Evolutionary conservation across 2,888 invertebrate species (phyloP).

Genomic region (Cephus spinipes): DNA sequence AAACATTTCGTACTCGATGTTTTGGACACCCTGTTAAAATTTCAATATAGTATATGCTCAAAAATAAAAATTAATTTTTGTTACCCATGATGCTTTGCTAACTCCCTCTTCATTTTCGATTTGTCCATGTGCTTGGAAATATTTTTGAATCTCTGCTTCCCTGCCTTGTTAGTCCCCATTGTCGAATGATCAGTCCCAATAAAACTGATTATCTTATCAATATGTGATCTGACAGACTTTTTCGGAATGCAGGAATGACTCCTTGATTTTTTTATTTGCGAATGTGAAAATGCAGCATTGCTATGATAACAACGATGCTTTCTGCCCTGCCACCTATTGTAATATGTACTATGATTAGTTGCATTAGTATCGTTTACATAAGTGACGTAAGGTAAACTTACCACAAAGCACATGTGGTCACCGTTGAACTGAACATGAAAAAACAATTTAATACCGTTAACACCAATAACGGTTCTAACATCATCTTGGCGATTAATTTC

Average conservation of each 20-base stretch:
- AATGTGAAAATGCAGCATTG: slow-evolving; percentile 3
- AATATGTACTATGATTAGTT: neutral
- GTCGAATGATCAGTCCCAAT: neutral
- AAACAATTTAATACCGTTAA: slow-evolving; percentile 50
- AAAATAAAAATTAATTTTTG: neutral
- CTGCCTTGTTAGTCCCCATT: slow-evolving; percentile 7
- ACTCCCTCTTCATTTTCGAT: slow-evolving; percentile 15
- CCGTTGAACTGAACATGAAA: slow-evolving; percentile 51
- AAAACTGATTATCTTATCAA: neutral
- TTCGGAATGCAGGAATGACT: slow-evolving; percentile 15
- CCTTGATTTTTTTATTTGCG: slow-evolving; percentile 23
- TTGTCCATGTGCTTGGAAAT: slow-evolving; percentile 7
- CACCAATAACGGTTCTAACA: slow-evolving; percentile 47
- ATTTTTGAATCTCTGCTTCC: slow-evolving; percentile 18
- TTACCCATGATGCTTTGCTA: slow-evolving; percentile 14
- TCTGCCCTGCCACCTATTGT: slow-evolving; percentile 46
- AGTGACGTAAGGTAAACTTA: slow-evolving; percentile 23
- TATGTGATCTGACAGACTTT: neutral
- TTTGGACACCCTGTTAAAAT: neutral
- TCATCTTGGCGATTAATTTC: slow-evolving; percentile 21
- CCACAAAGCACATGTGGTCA: slow-evolving; percentile 52
- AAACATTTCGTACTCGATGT: neutral
- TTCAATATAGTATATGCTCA: neutral
- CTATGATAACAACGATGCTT: slow-evolving; percentile 33
- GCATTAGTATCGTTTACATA: neutral